Percentiles rank a stretch among this genome's conserved stretches.
Conservation (phyloP, 1,140 invertebrate genomes). For the Tetramorium simillimum region DNA sequence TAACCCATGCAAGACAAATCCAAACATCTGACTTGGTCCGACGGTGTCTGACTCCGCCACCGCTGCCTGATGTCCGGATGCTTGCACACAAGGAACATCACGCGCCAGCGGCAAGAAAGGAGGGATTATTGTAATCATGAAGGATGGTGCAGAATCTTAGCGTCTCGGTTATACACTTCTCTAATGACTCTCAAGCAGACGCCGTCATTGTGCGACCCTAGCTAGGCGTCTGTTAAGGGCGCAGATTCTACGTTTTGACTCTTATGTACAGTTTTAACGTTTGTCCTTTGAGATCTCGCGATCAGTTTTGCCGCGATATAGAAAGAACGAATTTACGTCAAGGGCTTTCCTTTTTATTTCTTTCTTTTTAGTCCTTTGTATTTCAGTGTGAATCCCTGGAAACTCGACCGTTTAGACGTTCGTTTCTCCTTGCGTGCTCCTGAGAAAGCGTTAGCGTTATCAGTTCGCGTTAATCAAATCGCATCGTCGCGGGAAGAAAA, state of each 20-base stretch:
- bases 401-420: constrained; percentile 17
- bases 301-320: neutral
- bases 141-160: constrained; percentile 15
- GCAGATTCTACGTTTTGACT: neutral
- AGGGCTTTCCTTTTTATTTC: neutral
- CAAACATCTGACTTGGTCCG: neutral
- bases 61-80: neutral
- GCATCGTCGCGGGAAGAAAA: constrained; percentile 8
- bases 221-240: neutral
- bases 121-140: constrained; percentile 40
- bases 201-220: neutral
- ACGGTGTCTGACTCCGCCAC: constrained; percentile 11
- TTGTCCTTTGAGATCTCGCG: neutral
- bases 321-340: constrained; percentile 15
- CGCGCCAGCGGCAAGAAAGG: constrained; percentile 10
- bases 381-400: neutral
- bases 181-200: constrained; percentile 51
- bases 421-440: neutral
- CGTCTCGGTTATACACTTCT: neutral
- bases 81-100: constrained; percentile 21
- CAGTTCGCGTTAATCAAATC: constrained; percentile 21
- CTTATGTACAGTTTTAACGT: neutral
- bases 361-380: neutral
- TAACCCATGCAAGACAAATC: constrained; percentile 8
- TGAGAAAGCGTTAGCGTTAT: neutral